Evolutionary conservation across 2,113 vertebrate species (phyloP).

Genomic region (Halcyon malimbica): DNA sequence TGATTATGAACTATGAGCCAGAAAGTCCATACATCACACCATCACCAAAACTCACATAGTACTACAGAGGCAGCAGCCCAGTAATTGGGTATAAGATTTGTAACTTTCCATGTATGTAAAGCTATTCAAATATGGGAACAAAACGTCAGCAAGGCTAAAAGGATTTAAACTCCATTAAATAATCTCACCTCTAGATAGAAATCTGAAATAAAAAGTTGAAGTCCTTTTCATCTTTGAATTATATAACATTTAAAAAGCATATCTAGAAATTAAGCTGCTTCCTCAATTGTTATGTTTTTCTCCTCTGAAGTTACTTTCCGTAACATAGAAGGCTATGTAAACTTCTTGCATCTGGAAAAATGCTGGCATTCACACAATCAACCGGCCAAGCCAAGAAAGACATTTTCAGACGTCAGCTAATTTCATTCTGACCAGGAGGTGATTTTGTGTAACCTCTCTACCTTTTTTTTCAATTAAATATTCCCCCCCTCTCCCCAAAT

Average conservation of each 20-base stretch:
- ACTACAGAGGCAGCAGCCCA: neutral
- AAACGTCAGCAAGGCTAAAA: neutral
- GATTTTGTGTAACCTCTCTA: neutral
- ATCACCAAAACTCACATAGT: rapidly evolving
- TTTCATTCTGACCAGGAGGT: neutral
- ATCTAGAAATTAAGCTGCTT: neutral
- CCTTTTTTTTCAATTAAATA: neutral
- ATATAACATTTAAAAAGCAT: neutral
- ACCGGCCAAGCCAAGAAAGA: neutral
- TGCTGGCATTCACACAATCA: neutral
- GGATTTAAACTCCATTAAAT: neutral
- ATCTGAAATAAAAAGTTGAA: neutral
- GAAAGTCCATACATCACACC: too few species aligned
- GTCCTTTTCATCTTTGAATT: neutral
- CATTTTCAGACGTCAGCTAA: neutral
- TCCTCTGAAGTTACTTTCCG: neutral
- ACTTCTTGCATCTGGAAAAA: neutral
- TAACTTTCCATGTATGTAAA: neutral
- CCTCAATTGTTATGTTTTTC: neutral
- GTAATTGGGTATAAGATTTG: neutral
- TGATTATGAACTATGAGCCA: too few species aligned
- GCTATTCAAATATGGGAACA: neutral
- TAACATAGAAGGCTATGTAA: neutral
- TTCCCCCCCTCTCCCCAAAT: neutral
- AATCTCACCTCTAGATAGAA: neutral